These are phyloP conservation scores for Mesoclemmys tuberculata DNA, from an alignment of 2,113 vertebrate species.

Conservation along the genomic window DNA sequence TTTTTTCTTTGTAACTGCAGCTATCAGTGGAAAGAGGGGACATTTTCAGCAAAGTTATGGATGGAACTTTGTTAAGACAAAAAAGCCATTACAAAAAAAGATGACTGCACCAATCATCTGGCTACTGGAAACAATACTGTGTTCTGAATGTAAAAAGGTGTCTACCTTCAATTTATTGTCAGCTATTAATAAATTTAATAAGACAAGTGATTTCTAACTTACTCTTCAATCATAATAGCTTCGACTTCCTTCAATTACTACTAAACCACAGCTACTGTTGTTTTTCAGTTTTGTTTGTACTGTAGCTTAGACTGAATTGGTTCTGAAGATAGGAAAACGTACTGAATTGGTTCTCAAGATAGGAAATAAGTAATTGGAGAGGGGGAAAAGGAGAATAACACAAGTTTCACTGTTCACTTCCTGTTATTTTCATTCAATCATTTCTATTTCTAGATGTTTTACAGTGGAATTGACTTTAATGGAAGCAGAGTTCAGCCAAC, in stretches of 20 bases:
- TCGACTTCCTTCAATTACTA: not conserved
- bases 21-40: constrained; percentile 29
- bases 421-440: not conserved
- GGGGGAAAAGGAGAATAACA: accelerated
- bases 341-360: not conserved
- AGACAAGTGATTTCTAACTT: not conserved
- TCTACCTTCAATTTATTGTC: not conserved
- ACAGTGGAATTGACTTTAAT: not conserved
- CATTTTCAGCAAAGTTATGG: not conserved
- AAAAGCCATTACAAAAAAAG: not conserved
- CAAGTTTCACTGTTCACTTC: not conserved
- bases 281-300: not conserved
- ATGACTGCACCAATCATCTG: not conserved
- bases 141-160: not conserved
- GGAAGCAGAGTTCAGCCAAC: not conserved
- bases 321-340: not conserved
- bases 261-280: not conserved
- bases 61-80: not conserved
- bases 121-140: not conserved
- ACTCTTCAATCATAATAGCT: not conserved
- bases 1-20: constrained; percentile 88
- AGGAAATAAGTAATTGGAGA: not conserved
- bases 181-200: not conserved
- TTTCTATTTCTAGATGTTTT: not conserved
- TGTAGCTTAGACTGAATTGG: not conserved